Evolutionary conservation across 1,140 invertebrate species (phyloP).

Genomic region (Trichomalopsis sarcophagae): DNA sequence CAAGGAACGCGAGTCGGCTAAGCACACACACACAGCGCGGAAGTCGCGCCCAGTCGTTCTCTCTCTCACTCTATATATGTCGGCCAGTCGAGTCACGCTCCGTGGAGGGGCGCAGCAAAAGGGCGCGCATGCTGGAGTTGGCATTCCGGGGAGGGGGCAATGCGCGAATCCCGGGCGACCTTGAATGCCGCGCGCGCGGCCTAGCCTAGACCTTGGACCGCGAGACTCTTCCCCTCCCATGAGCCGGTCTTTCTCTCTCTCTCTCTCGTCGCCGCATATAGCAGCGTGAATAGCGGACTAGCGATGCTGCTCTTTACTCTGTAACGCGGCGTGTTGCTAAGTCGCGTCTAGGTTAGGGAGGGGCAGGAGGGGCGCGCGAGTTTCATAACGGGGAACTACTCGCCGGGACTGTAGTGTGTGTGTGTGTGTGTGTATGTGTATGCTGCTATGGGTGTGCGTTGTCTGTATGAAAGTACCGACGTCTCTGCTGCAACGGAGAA

Average conservation of each 20-base stretch:
- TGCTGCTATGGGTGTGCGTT: background rate
- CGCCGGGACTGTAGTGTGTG: slow-evolving; percentile 52
- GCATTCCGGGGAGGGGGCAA: slow-evolving; percentile 21
- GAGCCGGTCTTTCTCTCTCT: background rate
- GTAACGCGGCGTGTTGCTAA: slow-evolving; percentile 22
- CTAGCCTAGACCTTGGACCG: slow-evolving; percentile 49
- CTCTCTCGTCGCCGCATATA: background rate
- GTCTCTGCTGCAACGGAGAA: slow-evolving; percentile 59
- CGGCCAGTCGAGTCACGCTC: slow-evolving; percentile 10
- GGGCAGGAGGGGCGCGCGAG: slow-evolving; percentile 37
- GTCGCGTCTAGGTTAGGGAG: slow-evolving; percentile 48
- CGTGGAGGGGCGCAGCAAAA: background rate
- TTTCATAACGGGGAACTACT: slow-evolving; percentile 48
- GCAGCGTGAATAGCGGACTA: background rate
- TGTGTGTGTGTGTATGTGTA: too few species aligned
- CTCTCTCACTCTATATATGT: background rate
- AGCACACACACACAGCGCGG: background rate
- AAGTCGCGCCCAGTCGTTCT: slow-evolving; percentile 6
- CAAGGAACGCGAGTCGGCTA: background rate
- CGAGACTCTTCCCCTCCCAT: background rate
- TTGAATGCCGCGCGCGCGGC: slow-evolving; percentile 42
- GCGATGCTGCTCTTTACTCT: background rate
- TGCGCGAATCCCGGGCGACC: slow-evolving; percentile 39
- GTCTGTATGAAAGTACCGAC: background rate
- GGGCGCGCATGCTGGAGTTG: slow-evolving; percentile 19